phyloP scores from a whole-genome alignment of 2,888 invertebrate genomes.

The Capitulum mitella region DNA sequence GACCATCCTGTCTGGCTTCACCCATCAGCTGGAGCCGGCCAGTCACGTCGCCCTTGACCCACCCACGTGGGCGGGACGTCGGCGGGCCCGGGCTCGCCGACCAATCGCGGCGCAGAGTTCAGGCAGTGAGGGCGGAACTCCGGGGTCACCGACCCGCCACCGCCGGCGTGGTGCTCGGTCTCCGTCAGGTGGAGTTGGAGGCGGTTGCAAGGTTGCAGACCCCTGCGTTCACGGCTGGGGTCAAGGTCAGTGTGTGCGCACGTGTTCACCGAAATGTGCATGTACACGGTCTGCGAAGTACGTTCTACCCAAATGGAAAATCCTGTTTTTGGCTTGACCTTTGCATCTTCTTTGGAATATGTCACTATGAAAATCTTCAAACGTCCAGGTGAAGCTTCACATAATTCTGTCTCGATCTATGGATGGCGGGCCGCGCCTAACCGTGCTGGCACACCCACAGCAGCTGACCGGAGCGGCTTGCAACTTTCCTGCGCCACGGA shows the following conservation, averaged over 20 bases:
- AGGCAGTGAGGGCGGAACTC: conserved; percentile 2
- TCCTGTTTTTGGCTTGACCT: too few species aligned
- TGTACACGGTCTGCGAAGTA: too few species aligned
- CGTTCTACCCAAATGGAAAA: too few species aligned
- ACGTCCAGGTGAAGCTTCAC: too few species aligned
- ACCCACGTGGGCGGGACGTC: conserved; percentile 3
- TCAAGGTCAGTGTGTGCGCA: background rate
- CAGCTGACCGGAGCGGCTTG: too few species aligned
- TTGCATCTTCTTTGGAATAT: too few species aligned
- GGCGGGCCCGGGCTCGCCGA: background rate
- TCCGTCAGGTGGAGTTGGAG: background rate
- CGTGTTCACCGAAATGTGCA: too few species aligned
- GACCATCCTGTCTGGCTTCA: background rate
- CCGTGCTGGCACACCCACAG: too few species aligned
- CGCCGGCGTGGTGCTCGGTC: background rate
- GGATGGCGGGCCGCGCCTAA: too few species aligned
- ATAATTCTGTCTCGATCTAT: too few species aligned
- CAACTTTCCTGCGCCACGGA: background rate
- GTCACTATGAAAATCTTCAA: too few species aligned
- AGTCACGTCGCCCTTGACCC: background rate
- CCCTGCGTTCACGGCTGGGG: background rate
- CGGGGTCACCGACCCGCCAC: background rate
- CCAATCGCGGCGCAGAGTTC: background rate
- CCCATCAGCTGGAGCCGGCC: background rate
- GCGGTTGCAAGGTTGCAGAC: too few species aligned